phyloP scores from a whole-genome alignment of 2,888 invertebrate genomes.

The Oscheius sp. region DNA sequence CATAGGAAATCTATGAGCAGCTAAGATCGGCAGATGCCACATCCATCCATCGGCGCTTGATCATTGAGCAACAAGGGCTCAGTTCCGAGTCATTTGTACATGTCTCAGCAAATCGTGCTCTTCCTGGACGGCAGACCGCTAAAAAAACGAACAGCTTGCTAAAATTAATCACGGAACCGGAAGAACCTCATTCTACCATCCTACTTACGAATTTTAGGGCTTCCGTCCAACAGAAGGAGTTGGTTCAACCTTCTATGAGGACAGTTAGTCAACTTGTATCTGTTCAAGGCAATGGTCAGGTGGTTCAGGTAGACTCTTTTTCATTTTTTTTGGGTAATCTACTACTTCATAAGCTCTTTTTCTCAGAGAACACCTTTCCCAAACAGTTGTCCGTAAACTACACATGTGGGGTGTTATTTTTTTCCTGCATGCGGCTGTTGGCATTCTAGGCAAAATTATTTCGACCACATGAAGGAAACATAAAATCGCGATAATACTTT shows the following conservation, averaged over 20 bases:
- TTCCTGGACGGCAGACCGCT: not conserved
- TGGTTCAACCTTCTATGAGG: not conserved
- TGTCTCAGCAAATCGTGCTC: not conserved
- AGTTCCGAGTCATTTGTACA: slow-evolving; percentile 22
- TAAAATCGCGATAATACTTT: too few relatives aligned
- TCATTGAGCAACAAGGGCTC: slow-evolving; percentile 15
- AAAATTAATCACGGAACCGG: not conserved
- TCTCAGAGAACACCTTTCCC: not conserved
- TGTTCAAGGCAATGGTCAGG: slow-evolving; percentile 9
- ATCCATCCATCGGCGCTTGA: slow-evolving; percentile 18
- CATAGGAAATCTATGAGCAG: slow-evolving; percentile 20
- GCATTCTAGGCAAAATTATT: slow-evolving; percentile 20
- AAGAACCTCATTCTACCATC: not conserved
- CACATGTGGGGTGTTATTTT: slow-evolving; percentile 26
- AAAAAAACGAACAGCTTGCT: not conserved
- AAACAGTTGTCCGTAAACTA: slow-evolving; percentile 25
- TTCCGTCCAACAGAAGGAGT: slow-evolving; percentile 9
- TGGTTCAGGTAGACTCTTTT: slow-evolving; percentile 18
- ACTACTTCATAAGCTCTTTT: not conserved
- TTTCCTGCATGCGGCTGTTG: slow-evolving; percentile 23
- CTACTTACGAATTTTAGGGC: not conserved
- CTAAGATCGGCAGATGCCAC: slow-evolving; percentile 19
- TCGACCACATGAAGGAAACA: too few relatives aligned
- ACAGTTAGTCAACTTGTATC: slow-evolving; percentile 1
- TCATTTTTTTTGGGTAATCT: not conserved